Evolutionary conservation across 2,888 invertebrate genomes (phyloP).

Genomic region (Platerodrilus igneus): DNA sequence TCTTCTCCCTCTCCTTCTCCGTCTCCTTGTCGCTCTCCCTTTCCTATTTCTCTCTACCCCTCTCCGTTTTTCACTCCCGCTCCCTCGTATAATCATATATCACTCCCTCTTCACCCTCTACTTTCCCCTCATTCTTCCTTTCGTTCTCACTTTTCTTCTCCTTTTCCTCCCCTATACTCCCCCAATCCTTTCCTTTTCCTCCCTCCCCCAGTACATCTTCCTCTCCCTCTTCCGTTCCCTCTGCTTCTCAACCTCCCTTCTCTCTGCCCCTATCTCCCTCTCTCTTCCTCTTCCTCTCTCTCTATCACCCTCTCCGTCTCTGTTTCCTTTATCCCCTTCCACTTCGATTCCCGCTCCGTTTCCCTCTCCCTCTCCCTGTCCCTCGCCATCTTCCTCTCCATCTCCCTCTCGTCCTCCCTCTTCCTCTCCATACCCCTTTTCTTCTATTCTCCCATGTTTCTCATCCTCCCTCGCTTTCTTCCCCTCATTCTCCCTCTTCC

Average conservation of each 20-base stretch:
- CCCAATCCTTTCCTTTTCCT: not conserved
- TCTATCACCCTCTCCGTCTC: constrained; percentile 1
- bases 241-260: not conserved
- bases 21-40: not conserved
- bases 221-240: not conserved
- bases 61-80: not conserved
- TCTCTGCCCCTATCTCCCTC: not conserved
- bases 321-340: constrained; percentile 4
- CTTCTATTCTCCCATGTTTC: constrained; percentile 13
- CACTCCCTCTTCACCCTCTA: not conserved
- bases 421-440: not conserved
- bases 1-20: not conserved
- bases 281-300: not conserved
- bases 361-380: not conserved
- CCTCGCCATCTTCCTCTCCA: not conserved
- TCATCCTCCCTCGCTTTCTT: not conserved
- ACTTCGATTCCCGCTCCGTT: not conserved
- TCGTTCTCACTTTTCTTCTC: not conserved
- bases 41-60: not conserved
- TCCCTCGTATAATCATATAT: not conserved
- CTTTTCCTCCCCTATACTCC: not conserved
- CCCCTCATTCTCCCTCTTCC: not conserved
- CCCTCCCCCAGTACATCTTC: not conserved
- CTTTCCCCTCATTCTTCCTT: not conserved
- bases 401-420: not conserved